Percentiles rank a stretch among this genome's conserved stretches.
These are phyloP conservation scores for Rhingia rostrata DNA, from an alignment of 2,888 invertebrate genomes.

Conservation along the genomic window DNA sequence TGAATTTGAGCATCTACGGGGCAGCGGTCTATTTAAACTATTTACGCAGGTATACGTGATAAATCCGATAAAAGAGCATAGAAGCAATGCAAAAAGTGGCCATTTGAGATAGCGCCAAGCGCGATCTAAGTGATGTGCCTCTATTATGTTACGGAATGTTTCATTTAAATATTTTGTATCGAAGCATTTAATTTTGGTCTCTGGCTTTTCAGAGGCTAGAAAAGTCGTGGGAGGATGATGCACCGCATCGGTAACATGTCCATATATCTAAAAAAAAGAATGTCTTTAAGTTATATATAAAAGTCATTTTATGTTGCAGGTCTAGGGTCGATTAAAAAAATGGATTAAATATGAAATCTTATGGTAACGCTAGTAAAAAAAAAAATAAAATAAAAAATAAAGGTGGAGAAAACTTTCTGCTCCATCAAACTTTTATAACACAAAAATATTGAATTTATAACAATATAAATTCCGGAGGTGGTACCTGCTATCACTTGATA, in stretches of 20 bases:
- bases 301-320: no score
- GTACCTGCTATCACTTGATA: no score
- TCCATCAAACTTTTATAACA: no score
- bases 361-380: no score
- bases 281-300: no score
- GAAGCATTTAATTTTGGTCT: constrained; percentile 21
- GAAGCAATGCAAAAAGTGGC: constrained; percentile 32
- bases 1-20: constrained; percentile 26
- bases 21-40: constrained; percentile 22
- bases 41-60: constrained; percentile 38
- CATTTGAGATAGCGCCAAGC: constrained; percentile 52
- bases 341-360: no score
- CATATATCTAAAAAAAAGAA: constrained; percentile 20
- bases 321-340: no score
- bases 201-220: constrained; percentile 30
- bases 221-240: constrained; percentile 23
- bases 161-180: constrained; percentile 29
- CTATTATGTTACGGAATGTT: constrained; percentile 10
- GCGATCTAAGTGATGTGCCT: constrained; percentile 23
- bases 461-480: no score
- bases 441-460: no score
- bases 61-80: constrained; percentile 30
- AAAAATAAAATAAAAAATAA: no score
- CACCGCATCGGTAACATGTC: constrained; percentile 3
- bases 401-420: no score